A percentile compares a stretch with the other conserved stretches of the same genome.
phyloP scores from a whole-genome alignment of 2,797 vertebrate genomes.

The Sandelia bainsii region DNA sequence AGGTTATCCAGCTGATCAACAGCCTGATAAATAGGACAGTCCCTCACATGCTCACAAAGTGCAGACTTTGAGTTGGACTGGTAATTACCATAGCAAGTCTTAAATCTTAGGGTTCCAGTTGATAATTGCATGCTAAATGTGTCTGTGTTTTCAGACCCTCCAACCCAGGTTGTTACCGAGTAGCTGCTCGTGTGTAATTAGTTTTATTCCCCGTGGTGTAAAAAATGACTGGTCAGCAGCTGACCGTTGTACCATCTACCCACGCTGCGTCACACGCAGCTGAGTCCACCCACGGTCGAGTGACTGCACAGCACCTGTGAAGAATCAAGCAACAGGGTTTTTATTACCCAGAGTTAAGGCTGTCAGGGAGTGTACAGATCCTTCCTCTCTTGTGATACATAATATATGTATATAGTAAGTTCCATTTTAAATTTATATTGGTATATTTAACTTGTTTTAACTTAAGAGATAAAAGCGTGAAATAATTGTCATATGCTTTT shows the following conservation, averaged over 20 bases:
- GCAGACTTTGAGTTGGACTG: slow-evolving; percentile 23
- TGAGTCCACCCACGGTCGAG: slow-evolving; percentile 33
- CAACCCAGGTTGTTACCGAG: slow-evolving; percentile 4
- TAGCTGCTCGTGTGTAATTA: slow-evolving; percentile 51
- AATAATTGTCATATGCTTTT: too few species aligned
- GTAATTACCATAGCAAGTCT: background rate
- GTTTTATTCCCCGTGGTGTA: slow-evolving; percentile 24
- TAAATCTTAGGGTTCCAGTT: too few species aligned
- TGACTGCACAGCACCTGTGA: slow-evolving; percentile 45
- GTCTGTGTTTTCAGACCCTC: background rate
- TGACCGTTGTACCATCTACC: slow-evolving; percentile 48
- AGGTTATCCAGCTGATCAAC: slow-evolving; percentile 28
- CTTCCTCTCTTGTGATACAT: background rate
- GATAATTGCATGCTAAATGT: background rate
- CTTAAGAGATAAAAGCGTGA: too few species aligned
- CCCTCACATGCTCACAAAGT: background rate
- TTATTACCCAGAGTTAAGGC: background rate
- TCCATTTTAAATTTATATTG: too few species aligned
- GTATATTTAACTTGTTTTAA: too few species aligned
- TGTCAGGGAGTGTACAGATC: background rate
- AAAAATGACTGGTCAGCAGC: slow-evolving; percentile 60
- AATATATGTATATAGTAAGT: too few species aligned
- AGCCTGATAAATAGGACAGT: slow-evolving; percentile 18
- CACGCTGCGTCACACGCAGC: slow-evolving; percentile 46
- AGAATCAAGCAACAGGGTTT: background rate